These are phyloP conservation scores for Manis javanica DNA, from an alignment of 2,797 vertebrate species.

Conservation along the genomic window DNA sequence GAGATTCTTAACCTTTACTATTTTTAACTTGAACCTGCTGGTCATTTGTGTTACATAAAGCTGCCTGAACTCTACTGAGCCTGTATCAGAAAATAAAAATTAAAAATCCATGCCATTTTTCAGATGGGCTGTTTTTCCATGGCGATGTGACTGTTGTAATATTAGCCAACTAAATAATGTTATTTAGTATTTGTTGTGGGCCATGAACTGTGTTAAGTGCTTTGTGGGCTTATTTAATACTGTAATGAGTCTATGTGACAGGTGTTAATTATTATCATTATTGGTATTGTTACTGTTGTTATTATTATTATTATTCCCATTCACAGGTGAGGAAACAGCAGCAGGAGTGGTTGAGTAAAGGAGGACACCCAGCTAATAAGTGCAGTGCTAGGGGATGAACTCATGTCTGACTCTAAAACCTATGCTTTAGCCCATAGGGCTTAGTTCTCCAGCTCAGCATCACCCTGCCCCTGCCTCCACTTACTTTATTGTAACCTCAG, in stretches of 20 bases:
- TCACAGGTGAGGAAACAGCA: not conserved
- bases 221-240: not conserved
- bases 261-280: no score
- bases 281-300: not conserved
- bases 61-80: not conserved
- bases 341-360: not conserved
- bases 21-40: not conserved
- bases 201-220: not conserved
- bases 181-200: not conserved
- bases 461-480: no score
- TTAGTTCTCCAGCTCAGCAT: not conserved
- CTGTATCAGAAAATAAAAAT: not conserved
- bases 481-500: not conserved
- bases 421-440: not conserved
- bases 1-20: not conserved
- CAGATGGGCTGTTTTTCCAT: not conserved
- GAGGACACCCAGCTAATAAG: not conserved
- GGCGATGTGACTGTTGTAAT: not conserved
- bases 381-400: not conserved
- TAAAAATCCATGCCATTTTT: not conserved
- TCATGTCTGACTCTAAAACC: not conserved
- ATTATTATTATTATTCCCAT: not conserved
- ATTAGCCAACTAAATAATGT: not conserved
- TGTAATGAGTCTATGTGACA: not conserved
- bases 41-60: not conserved